A percentile compares a stretch with the other conserved stretches of the same genome.
These are phyloP conservation scores for Callocephalon fimbriatum DNA, from an alignment of 2,113 vertebrate genomes.

Conservation along the genomic window DNA sequence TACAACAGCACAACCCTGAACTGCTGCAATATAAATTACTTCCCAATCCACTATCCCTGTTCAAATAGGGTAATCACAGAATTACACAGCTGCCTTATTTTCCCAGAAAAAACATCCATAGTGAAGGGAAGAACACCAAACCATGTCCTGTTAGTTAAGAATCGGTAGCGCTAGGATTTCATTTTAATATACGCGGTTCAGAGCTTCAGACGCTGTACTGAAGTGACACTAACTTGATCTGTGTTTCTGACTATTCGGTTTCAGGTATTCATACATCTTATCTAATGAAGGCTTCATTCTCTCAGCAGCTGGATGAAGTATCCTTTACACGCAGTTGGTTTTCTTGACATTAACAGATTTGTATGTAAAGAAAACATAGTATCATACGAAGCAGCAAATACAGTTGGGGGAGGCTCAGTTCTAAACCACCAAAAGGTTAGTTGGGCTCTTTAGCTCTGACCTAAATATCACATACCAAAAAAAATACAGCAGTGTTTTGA, in stretches of 20 bases:
- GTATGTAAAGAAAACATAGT: neutral
- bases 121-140: neutral
- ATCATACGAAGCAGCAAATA: neutral
- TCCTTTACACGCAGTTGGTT: neutral
- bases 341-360: conserved; percentile 18
- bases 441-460: neutral
- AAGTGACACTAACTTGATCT: conserved; percentile 21
- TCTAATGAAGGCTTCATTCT: conserved; percentile 43
- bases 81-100: conserved; percentile 18
- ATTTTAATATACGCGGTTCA: neutral
- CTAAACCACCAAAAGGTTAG: neutral
- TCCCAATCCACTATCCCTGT: neutral
- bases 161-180: neutral
- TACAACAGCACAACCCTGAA: neutral
- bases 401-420: neutral
- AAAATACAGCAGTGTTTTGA: neutral
- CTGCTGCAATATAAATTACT: neutral
- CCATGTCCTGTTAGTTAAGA: neutral
- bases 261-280: conserved; percentile 35
- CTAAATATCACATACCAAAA: neutral
- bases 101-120: neutral
- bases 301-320: neutral
- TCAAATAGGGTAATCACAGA: neutral
- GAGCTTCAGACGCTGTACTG: neutral
- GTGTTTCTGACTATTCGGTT: conserved; percentile 21